Percentiles rank a stretch among this genome's conserved stretches.
phyloP scores from a whole-genome alignment of 2,797 vertebrate genomes.

The Pterois miles region DNA sequence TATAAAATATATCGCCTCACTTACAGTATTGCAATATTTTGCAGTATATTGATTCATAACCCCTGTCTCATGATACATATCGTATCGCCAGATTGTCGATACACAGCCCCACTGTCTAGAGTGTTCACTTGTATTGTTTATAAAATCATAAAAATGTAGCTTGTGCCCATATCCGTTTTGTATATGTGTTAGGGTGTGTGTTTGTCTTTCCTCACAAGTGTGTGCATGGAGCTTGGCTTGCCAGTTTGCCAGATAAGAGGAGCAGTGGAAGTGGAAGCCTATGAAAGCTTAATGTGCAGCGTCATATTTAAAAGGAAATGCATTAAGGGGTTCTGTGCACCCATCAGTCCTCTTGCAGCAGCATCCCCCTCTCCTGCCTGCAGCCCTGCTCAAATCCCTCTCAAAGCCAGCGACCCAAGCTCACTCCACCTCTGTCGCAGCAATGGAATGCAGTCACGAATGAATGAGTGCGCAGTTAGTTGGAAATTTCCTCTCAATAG shows the following conservation, averaged over 20 bases:
- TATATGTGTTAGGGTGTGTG: background rate
- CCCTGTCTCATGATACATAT: too few relatives aligned
- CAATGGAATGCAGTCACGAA: constrained; percentile 43
- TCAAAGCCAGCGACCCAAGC: constrained; percentile 45
- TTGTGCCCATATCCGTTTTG: background rate
- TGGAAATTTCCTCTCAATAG: constrained; percentile 47
- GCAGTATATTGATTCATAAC: too few relatives aligned
- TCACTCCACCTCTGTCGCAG: constrained; percentile 44
- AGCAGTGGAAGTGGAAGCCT: constrained; percentile 63
- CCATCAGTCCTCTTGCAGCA: constrained; percentile 62
- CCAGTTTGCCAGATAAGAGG: constrained; percentile 69
- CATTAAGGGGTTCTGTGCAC: constrained; percentile 69
- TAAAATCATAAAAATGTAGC: background rate
- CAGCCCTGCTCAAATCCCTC: constrained; percentile 57
- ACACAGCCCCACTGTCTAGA: background rate
- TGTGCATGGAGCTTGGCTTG: constrained; percentile 47
- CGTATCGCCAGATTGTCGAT: too few relatives aligned
- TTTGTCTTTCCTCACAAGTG: constrained; percentile 30
- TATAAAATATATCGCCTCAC: too few relatives aligned
- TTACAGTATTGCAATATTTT: too few relatives aligned
- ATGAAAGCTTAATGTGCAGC: constrained; percentile 81
- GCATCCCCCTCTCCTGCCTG: constrained; percentile 42
- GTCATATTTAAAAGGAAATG: constrained; percentile 79
- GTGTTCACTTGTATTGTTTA: background rate
- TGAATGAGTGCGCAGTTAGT: constrained; percentile 54